Conservation (phyloP, 1,140 invertebrate genomes). For the Galleria mellonella region DNA sequence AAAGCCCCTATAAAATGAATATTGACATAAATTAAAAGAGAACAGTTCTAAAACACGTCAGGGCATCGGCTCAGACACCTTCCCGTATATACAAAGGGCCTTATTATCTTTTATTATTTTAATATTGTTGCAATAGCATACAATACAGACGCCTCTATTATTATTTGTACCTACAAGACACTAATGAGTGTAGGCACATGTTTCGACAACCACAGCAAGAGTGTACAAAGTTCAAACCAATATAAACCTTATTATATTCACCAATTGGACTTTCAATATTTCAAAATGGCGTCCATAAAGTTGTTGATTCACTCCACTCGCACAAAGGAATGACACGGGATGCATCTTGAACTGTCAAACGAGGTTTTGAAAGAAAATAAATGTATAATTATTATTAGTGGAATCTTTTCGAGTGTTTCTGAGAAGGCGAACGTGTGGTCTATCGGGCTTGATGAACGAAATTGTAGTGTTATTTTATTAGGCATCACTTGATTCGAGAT, state of each 20-base stretch:
- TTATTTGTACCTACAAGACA: conserved; percentile 28
- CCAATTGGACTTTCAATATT: neutral
- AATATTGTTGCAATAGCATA: conserved; percentile 42
- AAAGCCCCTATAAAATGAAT: too few species aligned
- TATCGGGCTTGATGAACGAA: neutral
- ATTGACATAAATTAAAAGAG: too few species aligned
- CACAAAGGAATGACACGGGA: conserved; percentile 45
- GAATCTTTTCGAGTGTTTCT: conserved; percentile 29
- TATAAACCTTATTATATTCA: conserved; percentile 14
- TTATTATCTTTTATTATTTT: conserved; percentile 57
- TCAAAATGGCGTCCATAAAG: conserved; percentile 2
- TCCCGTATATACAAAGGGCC: conserved; percentile 21
- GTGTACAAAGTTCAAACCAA: conserved; percentile 3
- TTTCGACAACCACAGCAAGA: conserved; percentile 21
- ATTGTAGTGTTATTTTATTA: too few species aligned
- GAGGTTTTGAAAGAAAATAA: conserved; percentile 48
- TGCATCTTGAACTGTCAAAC: conserved; percentile 35
- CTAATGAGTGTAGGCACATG: conserved; percentile 54
- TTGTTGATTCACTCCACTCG: neutral
- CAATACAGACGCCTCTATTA: conserved; percentile 28
- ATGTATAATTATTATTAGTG: conserved; percentile 43
- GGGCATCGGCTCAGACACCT: too few species aligned
- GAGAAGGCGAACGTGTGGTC: conserved; percentile 22
- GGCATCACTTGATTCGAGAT: too few species aligned
- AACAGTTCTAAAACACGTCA: too few species aligned